phyloP scores from a whole-genome alignment of 2,113 vertebrate species.

The Zapus hudsonius region DNA sequence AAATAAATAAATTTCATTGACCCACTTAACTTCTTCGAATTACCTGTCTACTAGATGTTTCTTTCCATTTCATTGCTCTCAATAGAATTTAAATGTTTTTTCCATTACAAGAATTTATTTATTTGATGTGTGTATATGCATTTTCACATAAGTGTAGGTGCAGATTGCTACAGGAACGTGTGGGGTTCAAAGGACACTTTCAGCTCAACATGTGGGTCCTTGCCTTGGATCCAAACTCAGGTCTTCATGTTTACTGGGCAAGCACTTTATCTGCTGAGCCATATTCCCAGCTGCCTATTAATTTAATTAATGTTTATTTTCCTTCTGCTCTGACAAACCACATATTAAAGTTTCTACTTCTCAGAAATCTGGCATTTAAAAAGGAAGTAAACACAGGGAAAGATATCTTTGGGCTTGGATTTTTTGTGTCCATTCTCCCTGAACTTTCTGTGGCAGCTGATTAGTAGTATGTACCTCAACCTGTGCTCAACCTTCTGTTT shows the following conservation, averaged over 20 bases:
- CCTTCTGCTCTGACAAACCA: not conserved
- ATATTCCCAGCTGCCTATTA: too few relatives aligned
- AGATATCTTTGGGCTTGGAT: not conserved
- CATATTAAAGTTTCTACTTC: not conserved
- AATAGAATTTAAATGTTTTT: slow-evolving; percentile 46
- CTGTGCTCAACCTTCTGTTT: not conserved
- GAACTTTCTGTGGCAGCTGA: not conserved
- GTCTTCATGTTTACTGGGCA: too few relatives aligned
- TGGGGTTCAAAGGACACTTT: too few relatives aligned
- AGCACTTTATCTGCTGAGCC: too few relatives aligned
- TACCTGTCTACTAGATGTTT: too few relatives aligned
- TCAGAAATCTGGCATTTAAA: slow-evolving; percentile 10
- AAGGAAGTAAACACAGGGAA: not conserved
- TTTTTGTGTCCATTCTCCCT: not conserved
- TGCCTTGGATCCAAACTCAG: too few relatives aligned
- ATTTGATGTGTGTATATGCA: not conserved
- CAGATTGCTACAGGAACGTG: too few relatives aligned
- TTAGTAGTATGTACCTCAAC: not conserved
- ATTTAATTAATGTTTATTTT: not conserved
- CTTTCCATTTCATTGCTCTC: not conserved
- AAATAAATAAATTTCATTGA: too few relatives aligned
- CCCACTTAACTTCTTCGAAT: too few relatives aligned
- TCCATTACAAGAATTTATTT: not conserved
- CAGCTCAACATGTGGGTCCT: too few relatives aligned
- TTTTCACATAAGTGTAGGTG: too few relatives aligned